Percentiles rank a stretch among this genome's conserved stretches.
Evolutionary conservation across 2,113 vertebrate species (phyloP).

Genomic region (Egretta garzetta): DNA sequence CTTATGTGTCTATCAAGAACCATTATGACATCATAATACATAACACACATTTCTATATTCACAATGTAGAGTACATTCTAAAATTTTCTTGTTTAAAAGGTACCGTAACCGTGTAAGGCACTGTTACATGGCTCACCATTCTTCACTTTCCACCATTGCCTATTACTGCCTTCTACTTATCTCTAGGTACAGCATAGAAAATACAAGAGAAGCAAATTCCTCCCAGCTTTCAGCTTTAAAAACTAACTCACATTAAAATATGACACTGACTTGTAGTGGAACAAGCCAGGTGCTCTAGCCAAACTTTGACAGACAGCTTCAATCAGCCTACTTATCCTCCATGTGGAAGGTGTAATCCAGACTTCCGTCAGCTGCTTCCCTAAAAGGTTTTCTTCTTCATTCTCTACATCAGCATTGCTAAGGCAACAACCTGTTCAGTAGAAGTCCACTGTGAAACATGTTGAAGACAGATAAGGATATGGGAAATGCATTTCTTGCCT

Average conservation of each 20-base stretch:
- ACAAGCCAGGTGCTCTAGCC: neutral
- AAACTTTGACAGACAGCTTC: constrained; percentile 39
- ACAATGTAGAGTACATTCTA: neutral
- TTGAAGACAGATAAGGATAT: constrained; percentile 14
- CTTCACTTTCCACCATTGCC: neutral
- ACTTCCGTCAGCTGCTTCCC: constrained; percentile 24
- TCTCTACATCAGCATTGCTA: constrained; percentile 8
- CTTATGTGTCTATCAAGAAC: neutral
- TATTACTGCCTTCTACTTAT: neutral
- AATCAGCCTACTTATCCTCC: constrained; percentile 14
- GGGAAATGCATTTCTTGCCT: neutral
- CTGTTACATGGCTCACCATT: neutral
- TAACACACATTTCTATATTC: neutral
- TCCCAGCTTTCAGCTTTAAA: constrained; percentile 1
- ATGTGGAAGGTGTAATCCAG: constrained; percentile 20
- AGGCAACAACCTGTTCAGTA: neutral
- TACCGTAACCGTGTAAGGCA: neutral
- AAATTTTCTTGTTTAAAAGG: neutral
- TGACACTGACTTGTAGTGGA: neutral
- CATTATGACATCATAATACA: neutral
- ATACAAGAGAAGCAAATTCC: neutral
- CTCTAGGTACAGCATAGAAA: neutral
- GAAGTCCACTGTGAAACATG: constrained; percentile 6
- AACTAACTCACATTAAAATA: constrained; percentile 10
- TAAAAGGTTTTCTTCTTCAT: constrained; percentile 3